Percentiles rank a stretch among this genome's conserved stretches.
Conservation (phyloP, 1,140 invertebrate species). For the Tenebrio molitor region DNA sequence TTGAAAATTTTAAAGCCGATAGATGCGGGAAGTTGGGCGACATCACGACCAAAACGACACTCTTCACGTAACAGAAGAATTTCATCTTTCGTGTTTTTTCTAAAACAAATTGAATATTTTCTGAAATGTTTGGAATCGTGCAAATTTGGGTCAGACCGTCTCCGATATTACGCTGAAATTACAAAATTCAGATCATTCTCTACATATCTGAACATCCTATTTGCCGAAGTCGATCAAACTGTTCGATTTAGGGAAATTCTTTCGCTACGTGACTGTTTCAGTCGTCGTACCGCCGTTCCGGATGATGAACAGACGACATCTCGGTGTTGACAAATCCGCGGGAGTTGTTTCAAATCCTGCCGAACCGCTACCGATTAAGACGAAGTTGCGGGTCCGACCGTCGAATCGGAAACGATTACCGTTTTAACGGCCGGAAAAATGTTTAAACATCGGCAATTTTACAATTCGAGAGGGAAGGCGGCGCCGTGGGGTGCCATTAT, state of each 20-base stretch:
- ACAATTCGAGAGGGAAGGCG: background rate
- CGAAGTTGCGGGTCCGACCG: background rate
- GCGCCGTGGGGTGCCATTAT: background rate
- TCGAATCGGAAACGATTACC: background rate
- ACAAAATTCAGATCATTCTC: conserved; percentile 39
- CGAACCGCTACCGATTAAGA: conserved; percentile 10
- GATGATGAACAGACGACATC: too few relatives aligned
- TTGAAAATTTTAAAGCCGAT: background rate
- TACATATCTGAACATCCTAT: conserved; percentile 34
- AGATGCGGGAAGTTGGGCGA: too few relatives aligned
- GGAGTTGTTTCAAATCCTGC: conserved; percentile 3
- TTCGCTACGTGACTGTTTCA: conserved; percentile 19
- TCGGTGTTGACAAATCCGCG: too few relatives aligned
- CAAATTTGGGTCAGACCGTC: conserved; percentile 14
- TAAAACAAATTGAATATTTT: too few relatives aligned
- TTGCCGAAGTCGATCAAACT: conserved; percentile 30
- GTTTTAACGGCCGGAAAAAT: conserved; percentile 6
- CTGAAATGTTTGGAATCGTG: conserved; percentile 2
- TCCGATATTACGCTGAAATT: conserved; percentile 30
- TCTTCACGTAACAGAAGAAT: too few relatives aligned
- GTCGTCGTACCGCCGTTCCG: conserved; percentile 15
- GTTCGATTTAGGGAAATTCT: conserved; percentile 31
- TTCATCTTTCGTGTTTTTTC: too few relatives aligned
- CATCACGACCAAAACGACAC: background rate
- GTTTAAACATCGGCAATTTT: conserved; percentile 17